Conservation (phyloP, 2,888 invertebrate genomes). For the Ferdinandea cuprea region DNA sequence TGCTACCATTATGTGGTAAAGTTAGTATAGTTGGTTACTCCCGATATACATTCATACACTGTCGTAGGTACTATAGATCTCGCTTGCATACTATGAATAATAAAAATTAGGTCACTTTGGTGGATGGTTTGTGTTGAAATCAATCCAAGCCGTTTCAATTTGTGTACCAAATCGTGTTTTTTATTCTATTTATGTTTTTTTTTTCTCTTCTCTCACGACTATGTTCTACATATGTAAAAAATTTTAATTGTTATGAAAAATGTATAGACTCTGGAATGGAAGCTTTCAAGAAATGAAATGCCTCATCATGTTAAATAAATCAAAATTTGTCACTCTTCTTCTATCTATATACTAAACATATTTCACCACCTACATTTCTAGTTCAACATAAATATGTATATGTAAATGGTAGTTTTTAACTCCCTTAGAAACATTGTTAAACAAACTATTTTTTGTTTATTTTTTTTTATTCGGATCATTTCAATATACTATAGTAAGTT, state of each 20-base stretch:
- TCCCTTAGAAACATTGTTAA: constrained; percentile 15
- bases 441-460: no score
- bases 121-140: constrained; percentile 24
- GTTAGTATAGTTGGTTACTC: constrained; percentile 50
- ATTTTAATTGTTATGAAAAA: no score
- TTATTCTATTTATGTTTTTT: not conserved
- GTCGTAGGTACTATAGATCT: not conserved
- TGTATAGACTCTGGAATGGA: constrained; percentile 23
- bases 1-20: constrained; percentile 4
- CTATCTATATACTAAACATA: constrained; percentile 3
- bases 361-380: constrained; percentile 13
- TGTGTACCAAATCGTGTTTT: not conserved
- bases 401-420: constrained; percentile 19
- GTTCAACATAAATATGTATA: no score
- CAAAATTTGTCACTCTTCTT: constrained; percentile 23
- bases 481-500: constrained; percentile 18
- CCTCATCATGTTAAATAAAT: no score
- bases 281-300: no score
- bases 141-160: constrained; percentile 11
- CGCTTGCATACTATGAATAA: constrained; percentile 65
- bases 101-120: constrained; percentile 68
- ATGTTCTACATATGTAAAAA: not conserved
- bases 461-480: constrained; percentile 6
- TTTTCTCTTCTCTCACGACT: constrained; percentile 8
- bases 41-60: constrained; percentile 15